Percentiles rank a stretch among this genome's conserved stretches.
phyloP scores from a whole-genome alignment of 2,888 invertebrate species.

The Malthinus seriepunctatus region DNA sequence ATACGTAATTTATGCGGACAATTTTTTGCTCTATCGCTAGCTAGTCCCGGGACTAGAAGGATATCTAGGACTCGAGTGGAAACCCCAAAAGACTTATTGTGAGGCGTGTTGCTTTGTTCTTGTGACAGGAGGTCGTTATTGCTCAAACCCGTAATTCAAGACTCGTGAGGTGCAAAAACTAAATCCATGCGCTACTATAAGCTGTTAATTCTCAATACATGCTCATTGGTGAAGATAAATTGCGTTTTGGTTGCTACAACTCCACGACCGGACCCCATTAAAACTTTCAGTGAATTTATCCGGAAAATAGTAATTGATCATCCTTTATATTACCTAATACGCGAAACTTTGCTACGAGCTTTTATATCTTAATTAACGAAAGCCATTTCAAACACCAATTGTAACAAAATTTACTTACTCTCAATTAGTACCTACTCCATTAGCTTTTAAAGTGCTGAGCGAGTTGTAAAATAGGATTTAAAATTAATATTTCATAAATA shows the following conservation, averaged over 20 bases:
- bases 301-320: too few species aligned
- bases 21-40: slow-evolving; percentile 7
- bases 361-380: too few species aligned
- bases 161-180: slow-evolving; percentile 20
- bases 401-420: too few species aligned
- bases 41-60: neutral
- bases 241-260: neutral
- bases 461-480: too few species aligned
- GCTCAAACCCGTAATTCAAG: slow-evolving; percentile 29
- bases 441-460: too few species aligned
- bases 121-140: slow-evolving; percentile 28
- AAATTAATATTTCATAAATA: too few species aligned
- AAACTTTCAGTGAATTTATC: neutral
- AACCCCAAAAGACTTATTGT: slow-evolving; percentile 25
- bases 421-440: too few species aligned
- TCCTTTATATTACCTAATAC: too few species aligned
- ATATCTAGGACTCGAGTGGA: slow-evolving; percentile 10
- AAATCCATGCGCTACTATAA: slow-evolving; percentile 9
- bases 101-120: slow-evolving; percentile 26
- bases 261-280: neutral
- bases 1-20: slow-evolving; percentile 21
- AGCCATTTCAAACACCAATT: too few species aligned
- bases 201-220: slow-evolving; percentile 16
- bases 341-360: too few species aligned
- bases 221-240: slow-evolving; percentile 13